These are phyloP conservation scores for Chaetura pelagica DNA, from an alignment of 2,113 vertebrate genomes.

Conservation along the genomic window DNA sequence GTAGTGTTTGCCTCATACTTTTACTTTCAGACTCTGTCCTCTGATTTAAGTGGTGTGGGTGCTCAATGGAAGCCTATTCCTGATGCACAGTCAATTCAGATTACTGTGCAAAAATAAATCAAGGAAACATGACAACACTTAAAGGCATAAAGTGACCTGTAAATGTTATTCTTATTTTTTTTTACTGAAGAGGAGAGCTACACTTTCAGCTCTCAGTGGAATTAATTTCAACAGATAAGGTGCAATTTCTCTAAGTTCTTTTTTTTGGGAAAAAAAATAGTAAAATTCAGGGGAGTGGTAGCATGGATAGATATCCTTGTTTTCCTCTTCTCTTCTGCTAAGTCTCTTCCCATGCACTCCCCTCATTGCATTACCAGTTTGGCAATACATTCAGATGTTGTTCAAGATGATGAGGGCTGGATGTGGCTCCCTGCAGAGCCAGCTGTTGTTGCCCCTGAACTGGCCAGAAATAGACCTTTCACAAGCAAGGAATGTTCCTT, in stretches of 20 bases:
- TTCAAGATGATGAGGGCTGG: background rate
- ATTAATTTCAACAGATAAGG: background rate
- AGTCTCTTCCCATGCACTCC: background rate
- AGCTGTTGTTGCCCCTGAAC: conserved; percentile 11
- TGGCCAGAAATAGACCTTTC: conserved; percentile 17
- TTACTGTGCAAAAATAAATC: background rate
- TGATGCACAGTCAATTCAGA: background rate
- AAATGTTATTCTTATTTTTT: background rate
- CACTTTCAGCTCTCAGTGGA: background rate
- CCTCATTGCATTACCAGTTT: background rate
- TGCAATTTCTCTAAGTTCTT: background rate
- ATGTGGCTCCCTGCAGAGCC: background rate
- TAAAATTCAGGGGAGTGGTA: background rate
- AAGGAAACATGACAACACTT: background rate
- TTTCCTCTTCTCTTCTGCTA: background rate
- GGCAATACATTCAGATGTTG: background rate
- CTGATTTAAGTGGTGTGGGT: background rate
- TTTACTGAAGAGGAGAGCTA: background rate
- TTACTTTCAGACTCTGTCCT: background rate
- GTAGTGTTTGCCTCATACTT: background rate
- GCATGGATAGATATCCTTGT: background rate
- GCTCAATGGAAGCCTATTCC: background rate
- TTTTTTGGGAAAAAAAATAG: background rate
- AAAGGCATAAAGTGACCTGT: background rate
- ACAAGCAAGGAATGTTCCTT: background rate